phyloP scores from a whole-genome alignment of 2,797 vertebrate species.

The Sebastes nivosus region DNA sequence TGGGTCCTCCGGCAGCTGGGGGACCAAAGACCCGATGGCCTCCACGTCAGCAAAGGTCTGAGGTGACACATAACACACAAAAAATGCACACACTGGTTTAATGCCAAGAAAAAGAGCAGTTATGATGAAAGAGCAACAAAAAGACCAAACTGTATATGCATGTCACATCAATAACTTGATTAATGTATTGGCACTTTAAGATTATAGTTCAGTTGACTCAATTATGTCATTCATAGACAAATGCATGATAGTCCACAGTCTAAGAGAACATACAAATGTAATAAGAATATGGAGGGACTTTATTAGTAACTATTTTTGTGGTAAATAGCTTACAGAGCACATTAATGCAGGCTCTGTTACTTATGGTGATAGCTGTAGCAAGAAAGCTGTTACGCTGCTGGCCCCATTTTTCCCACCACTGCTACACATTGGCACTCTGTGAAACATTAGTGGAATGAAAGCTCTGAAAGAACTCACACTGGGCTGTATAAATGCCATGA shows the following conservation, averaged over 20 bases:
- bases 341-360: not conserved
- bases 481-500: not conserved
- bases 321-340: not conserved
- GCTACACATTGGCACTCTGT: not conserved
- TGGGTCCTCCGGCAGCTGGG: conserved; percentile 70
- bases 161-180: not conserved
- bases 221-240: not conserved
- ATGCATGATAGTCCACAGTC: not conserved
- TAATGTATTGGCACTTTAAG: not conserved
- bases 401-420: not conserved
- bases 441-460: not conserved
- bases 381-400: not conserved
- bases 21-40: conserved; percentile 61
- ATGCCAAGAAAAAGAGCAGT: not conserved
- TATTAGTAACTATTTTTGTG: not conserved
- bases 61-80: conserved; percentile 67
- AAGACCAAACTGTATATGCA: not conserved
- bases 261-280: not conserved
- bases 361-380: not conserved
- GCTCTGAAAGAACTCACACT: not conserved
- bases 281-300: not conserved
- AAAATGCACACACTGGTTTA: conserved; percentile 49
- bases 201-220: not conserved
- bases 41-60: conserved; percentile 77
- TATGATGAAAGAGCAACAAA: conserved; percentile 7